Conservation (phyloP, 2,113 vertebrate genomes). For the Actenoides hombroni region DNA sequence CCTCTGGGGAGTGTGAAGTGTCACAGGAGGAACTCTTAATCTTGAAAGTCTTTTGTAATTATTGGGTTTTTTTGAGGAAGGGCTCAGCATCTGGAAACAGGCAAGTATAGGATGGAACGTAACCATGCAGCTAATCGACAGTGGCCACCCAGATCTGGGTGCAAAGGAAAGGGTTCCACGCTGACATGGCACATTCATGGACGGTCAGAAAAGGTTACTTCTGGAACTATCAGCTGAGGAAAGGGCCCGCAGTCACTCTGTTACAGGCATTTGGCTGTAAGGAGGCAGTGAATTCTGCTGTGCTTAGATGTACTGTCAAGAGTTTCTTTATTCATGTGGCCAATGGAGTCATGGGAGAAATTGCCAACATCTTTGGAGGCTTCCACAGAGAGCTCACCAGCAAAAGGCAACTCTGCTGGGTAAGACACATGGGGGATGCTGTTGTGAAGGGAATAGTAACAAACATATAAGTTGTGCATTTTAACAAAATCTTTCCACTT, state of each 20-base stretch:
- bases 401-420: slow-evolving; percentile 82
- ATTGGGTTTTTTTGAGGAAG: neutral
- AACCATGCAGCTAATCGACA: neutral
- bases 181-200: neutral
- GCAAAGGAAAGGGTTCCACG: neutral
- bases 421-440: neutral
- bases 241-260: neutral
- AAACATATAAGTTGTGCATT: neutral
- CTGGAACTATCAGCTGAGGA: neutral
- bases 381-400: slow-evolving; percentile 83
- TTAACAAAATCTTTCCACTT: neutral
- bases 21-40: neutral
- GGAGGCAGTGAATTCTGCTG: neutral
- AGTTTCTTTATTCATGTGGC: slow-evolving; percentile 73
- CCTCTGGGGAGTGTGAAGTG: neutral
- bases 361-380: slow-evolving; percentile 76
- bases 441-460: neutral
- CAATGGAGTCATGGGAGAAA: slow-evolving; percentile 76
- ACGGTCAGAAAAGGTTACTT: neutral
- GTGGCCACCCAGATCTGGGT: neutral
- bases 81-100: neutral
- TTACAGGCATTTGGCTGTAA: neutral
- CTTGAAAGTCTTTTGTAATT: neutral
- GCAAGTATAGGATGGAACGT: neutral
- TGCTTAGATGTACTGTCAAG: slow-evolving; percentile 71